Percentiles rank a stretch among this genome's conserved stretches.
Evolutionary conservation across 2,888 invertebrate species (phyloP).

Genomic region (Crepidodera aurea): DNA sequence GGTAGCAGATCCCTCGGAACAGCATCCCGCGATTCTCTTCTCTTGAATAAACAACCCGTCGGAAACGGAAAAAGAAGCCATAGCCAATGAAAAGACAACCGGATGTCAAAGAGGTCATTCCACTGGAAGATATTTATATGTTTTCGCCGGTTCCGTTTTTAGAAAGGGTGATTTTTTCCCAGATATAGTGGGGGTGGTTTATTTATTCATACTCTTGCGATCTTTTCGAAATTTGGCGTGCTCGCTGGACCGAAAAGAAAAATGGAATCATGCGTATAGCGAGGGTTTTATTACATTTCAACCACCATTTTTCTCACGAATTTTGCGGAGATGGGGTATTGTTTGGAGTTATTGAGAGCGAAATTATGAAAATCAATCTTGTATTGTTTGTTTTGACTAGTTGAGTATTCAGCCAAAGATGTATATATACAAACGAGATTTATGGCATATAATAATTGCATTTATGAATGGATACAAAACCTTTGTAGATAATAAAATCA

Average conservation of each 20-base stretch:
- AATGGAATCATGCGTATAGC: constrained; percentile 28
- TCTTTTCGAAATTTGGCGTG: constrained; percentile 42
- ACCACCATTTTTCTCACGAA: constrained; percentile 27
- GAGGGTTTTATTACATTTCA: constrained; percentile 16
- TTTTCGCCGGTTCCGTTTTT: constrained; percentile 53
- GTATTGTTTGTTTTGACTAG: constrained; percentile 18
- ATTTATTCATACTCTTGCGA: constrained; percentile 52
- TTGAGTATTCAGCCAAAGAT: background rate
- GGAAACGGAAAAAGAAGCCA: constrained; percentile 57
- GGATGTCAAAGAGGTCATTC: constrained; percentile 59
- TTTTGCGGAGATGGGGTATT: constrained; percentile 11
- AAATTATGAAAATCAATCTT: constrained; percentile 14
- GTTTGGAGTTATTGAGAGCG: constrained; percentile 15
- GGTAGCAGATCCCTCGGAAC: constrained; percentile 26
- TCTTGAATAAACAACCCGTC: constrained; percentile 55
- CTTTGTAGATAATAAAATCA: no score
- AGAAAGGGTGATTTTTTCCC: constrained; percentile 53
- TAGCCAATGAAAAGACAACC: constrained; percentile 56
- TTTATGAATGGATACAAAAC: no score
- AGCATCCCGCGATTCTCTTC: constrained; percentile 42
- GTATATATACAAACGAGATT: constrained; percentile 25
- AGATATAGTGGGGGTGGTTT: constrained; percentile 50
- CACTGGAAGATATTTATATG: constrained; percentile 60
- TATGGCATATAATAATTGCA: constrained; percentile 6
- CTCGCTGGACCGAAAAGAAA: constrained; percentile 42